phyloP scores from a whole-genome alignment of 2,113 vertebrate species.

The Seriola rivoliana region DNA sequence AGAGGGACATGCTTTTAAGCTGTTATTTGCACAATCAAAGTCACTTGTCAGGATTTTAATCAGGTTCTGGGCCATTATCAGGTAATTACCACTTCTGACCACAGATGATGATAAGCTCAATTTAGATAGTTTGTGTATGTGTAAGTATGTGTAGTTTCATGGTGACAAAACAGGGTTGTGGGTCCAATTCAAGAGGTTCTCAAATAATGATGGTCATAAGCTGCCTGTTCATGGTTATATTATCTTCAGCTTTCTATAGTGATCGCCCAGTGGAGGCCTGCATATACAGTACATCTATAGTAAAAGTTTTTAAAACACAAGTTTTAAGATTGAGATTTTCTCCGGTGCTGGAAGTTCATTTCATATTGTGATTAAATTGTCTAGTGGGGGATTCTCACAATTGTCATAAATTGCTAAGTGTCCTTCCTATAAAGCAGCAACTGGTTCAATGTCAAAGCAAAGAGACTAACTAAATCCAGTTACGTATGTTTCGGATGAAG shows the following conservation, averaged over 20 bases:
- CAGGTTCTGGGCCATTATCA: no score
- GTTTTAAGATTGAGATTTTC: neutral
- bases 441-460: conserved; percentile 65
- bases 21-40: no score
- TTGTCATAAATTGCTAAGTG: conserved; percentile 24
- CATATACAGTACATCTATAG: no score
- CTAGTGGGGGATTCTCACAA: conserved; percentile 15
- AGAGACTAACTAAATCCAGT: conserved; percentile 46
- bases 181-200: neutral
- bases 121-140: no score
- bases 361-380: neutral
- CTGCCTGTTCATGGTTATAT: neutral
- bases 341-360: neutral
- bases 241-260: no score
- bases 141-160: neutral
- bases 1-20: no score
- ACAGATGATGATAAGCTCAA: no score
- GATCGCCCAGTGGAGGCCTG: no score
- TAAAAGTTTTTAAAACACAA: neutral
- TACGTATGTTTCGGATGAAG: conserved; percentile 56
- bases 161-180: neutral
- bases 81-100: no score
- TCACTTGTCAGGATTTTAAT: no score
- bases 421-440: conserved; percentile 46
- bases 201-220: neutral